Evolutionary conservation across 2,888 invertebrate species (phyloP), one percentile per base, ranked within the genome.

Genomic region (Himalopsyche anomala): DNA sequence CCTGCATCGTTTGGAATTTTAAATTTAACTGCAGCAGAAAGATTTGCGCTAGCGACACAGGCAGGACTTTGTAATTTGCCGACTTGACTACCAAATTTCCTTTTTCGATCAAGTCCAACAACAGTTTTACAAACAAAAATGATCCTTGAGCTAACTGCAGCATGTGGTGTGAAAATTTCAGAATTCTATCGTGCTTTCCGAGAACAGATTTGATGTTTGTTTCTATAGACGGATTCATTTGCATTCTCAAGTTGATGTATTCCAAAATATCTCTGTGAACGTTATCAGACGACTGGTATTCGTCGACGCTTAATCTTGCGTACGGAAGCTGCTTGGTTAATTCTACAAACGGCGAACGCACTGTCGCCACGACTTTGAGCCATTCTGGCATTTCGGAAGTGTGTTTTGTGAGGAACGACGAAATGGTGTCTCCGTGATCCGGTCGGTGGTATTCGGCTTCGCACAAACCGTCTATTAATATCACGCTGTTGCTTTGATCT

Each of bases 371-470:
- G 40, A 98, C 94, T 92, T 98, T 98, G 62, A 99, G 92, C 98
- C 98, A 99, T 0, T 95, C 92, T 0, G 99, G 99, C 92, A 94
- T 94, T 91, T 96, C 95, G 6, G 94, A 92, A 83, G 96, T 94
- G 90, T 98, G 97, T 89, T 96, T 95, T 1, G 95, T 95, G 84
- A 99, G 92, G 91, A 99, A 99, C 0, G 97, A 96, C 0, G 97
- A 97, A 84, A 99, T 96, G 0, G 99, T 99, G 90, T 98, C 97
- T 0, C 98, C 98, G 90, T 97, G 96, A 91, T 99, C 99, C 0
- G 98, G 98, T 89, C 98, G 95, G 91, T 99, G 99, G 90, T 98
- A 99, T 91, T 99, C 98, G 0, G 99, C 98, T 92, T 99, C 99
- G 91, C 98, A 98, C 4, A 99, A 93, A 0, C 97, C 98, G 91